Percentiles rank a stretch among this genome's conserved stretches.
Conservation (phyloP, 1,140 invertebrate species). For the Heliconius melpomene region DNA sequence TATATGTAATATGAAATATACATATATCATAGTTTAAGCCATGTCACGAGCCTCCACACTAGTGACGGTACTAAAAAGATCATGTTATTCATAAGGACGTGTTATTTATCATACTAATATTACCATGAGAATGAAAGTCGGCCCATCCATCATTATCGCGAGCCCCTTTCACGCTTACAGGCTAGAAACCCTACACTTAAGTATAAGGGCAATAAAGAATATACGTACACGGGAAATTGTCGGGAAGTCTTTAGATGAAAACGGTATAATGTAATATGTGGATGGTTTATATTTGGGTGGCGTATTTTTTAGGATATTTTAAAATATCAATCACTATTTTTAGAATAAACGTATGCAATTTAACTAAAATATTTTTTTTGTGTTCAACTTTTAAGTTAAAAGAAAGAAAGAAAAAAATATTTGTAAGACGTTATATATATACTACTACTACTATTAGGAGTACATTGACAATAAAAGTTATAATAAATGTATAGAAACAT, state of each 20-base stretch:
- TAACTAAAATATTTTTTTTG: too few species aligned
- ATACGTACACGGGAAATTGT: constrained; percentile 18
- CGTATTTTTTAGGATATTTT: background rate
- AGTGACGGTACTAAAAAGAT: constrained; percentile 22
- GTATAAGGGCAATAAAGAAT: constrained; percentile 17
- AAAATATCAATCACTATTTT: background rate
- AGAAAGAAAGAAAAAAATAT: too few species aligned
- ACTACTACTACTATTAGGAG: too few species aligned
- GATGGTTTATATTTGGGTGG: background rate
- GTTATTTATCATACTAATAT: constrained; percentile 41
- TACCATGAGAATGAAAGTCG: constrained; percentile 38
- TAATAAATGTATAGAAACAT: too few species aligned
- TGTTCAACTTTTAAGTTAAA: too few species aligned
- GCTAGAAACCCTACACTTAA: constrained; percentile 24
- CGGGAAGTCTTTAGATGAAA: constrained; percentile 13
- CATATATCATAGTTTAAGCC: constrained; percentile 8
- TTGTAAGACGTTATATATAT: too few species aligned
- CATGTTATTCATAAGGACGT: constrained; percentile 32
- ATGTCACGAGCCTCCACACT: constrained; percentile 15
- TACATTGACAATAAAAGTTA: too few species aligned
- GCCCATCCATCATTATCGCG: constrained; percentile 37
- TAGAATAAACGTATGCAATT: too few species aligned
- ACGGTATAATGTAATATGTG: background rate
- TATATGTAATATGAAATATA: background rate
- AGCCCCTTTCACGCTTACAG: constrained; percentile 31